A percentile compares a stretch with the other conserved stretches of the same genome.
Conservation (phyloP, 2,797 vertebrate genomes). For the Discoglossus pictus region DNA sequence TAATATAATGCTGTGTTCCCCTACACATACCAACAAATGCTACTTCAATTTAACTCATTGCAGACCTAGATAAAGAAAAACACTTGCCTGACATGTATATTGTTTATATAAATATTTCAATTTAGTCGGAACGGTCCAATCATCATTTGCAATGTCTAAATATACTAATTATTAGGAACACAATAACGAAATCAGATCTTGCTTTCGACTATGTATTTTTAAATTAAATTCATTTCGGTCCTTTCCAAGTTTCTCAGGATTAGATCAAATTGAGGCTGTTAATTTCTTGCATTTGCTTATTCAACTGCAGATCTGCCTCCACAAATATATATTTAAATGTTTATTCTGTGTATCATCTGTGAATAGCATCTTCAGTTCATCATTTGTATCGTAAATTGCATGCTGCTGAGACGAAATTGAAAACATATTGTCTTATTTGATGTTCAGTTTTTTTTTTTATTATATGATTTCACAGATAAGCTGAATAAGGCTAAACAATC, state of each 20-base stretch:
- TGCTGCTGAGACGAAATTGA: constrained; percentile 27
- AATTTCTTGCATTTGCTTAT: constrained; percentile 22
- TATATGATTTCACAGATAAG: constrained; percentile 35
- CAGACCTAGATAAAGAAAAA: no score
- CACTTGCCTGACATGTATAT: no score
- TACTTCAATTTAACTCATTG: no score
- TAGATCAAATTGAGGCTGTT: constrained; percentile 4
- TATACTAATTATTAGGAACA: constrained; percentile 37
- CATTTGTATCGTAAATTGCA: constrained; percentile 29
- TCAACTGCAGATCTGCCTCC: constrained; percentile 4
- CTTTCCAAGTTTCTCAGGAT: not conserved
- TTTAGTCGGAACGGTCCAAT: constrained; percentile 3
- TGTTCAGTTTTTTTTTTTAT: constrained; percentile 30
- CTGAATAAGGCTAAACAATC: constrained; percentile 12
- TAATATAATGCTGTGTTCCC: no score
- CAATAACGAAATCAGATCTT: no score
- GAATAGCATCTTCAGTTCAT: constrained; percentile 31
- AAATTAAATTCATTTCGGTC: not conserved
- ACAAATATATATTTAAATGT: constrained; percentile 27
- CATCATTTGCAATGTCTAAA: constrained; percentile 20
- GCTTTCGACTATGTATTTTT: no score
- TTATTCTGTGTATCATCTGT: constrained; percentile 33
- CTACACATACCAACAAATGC: no score
- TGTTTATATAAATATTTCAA: no score
- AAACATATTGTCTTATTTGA: constrained; percentile 41